Conservation (phyloP, 2,888 invertebrate genomes). For the Lasioglossum marginatum region DNA sequence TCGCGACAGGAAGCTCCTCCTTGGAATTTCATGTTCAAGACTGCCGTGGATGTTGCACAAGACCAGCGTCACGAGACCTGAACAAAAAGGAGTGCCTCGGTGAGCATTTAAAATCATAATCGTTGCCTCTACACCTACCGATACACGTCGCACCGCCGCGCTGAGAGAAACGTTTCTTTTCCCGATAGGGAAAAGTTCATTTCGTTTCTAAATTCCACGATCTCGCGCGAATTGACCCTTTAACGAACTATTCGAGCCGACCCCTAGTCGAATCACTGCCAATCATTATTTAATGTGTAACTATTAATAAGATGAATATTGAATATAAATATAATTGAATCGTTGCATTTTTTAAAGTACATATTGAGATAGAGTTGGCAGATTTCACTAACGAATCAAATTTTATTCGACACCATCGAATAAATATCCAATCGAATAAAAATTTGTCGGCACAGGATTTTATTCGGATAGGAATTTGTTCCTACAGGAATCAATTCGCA, state of each 20-base stretch:
- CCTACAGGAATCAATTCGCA: no score
- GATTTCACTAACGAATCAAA: no score
- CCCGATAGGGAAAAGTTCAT: neutral
- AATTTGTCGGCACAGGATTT: no score
- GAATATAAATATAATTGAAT: no score
- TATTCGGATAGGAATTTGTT: no score
- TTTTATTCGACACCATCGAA: no score
- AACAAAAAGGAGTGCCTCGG: conserved; percentile 27
- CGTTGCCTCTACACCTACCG: neutral
- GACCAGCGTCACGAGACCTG: conserved; percentile 78
- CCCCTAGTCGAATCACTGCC: neutral
- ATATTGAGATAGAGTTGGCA: no score
- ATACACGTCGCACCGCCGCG: neutral
- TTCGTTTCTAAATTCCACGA: neutral
- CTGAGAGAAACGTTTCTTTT: neutral
- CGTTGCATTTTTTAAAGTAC: no score
- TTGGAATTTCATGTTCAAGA: conserved; percentile 73
- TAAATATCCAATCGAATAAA: no score
- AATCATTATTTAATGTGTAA: neutral
- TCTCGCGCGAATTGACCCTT: neutral
- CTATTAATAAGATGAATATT: no score
- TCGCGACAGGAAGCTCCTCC: conserved; percentile 77
- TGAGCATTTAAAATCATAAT: conserved; percentile 22
- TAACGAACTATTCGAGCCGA: no score
- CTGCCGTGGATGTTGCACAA: conserved; percentile 73